Conservation (phyloP, 2,888 invertebrate species). For the Rhyacophila evoluta region DNA sequence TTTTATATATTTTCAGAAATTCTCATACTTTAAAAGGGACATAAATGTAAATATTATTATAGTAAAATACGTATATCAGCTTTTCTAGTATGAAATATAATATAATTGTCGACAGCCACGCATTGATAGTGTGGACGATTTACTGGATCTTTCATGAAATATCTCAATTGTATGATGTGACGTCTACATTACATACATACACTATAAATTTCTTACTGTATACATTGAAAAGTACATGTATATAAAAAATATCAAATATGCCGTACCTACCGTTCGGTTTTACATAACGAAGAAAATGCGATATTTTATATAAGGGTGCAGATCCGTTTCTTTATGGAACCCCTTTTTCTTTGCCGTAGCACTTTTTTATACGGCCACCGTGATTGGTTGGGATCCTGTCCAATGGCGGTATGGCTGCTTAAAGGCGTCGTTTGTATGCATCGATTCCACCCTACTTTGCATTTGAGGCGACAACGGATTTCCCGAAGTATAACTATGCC, state of each 20-base stretch:
- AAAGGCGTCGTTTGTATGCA: constrained; percentile 52
- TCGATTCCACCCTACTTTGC: constrained; percentile 55
- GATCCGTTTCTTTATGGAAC: constrained; percentile 51
- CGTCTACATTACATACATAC: no score
- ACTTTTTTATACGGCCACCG: constrained; percentile 48
- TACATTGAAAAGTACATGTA: neutral
- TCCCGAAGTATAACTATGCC: constrained; percentile 27
- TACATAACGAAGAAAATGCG: constrained; percentile 48
- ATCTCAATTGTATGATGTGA: no score
- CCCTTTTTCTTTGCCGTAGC: constrained; percentile 45
- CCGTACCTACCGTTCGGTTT: constrained; percentile 30
- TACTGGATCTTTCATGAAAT: no score
- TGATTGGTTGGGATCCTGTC: constrained; percentile 51
- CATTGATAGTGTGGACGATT: no score
- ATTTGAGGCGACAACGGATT: constrained; percentile 54
- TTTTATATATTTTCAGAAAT: no score
- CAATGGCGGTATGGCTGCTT: constrained; percentile 48
- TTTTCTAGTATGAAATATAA: no score
- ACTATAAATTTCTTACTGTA: no score
- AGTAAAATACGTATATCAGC: no score
- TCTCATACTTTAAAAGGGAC: no score
- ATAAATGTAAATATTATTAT: no score
- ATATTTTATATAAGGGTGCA: constrained; percentile 44
- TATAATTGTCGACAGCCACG: no score
- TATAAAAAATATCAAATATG: neutral